Base-by-base conservation (phyloP, 2,797 vertebrate genomes). In the Enteromius mattozi region DNA sequence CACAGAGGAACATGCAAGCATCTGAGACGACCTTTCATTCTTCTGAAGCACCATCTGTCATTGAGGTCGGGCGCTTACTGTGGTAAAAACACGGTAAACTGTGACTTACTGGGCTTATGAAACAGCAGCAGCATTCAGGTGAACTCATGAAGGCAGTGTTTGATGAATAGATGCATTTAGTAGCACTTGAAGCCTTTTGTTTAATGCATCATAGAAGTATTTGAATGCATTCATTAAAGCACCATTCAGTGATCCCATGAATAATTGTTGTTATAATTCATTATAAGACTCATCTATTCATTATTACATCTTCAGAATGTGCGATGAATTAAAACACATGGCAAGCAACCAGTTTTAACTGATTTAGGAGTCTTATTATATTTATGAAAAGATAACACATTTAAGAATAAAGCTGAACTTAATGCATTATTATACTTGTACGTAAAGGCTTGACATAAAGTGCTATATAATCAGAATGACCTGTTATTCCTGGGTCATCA, bases 1-100 rank as follows among this genome's bases (percentile, higher is more conserved):
- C 45, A 84, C 27, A 19, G 56, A 80, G 59, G 40, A 66, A 42
- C 35, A 33, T 56, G 35, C 17, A 35, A 40, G 66, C 61, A 35
- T 33, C 40, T 24, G 37, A 59, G 49, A 61, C 16, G 1, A 63
- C 27, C 61, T 63, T 63, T 27, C 61, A 63, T 40, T 13, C 33
- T 13, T 19, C 47, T 35, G 4, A 30, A n/a, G 54, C 65, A 13
- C 9, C 1, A 12, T 40, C n/a, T 51, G 33, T 69, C 37, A 33
- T 27, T 45, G 35, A 49, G 24, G 24, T 45, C 19, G 68, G 2
- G 68, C 21, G 0, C 6, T 13, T 13, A 40, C 21, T 42, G 21
- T 13, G 66, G 2, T n/a, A n/a, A 24, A 14, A 47, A 30, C 14
- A 27, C 3, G 0, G 56, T 4, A 24, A 24, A 24, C n/a, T 12